Conservation (phyloP, 53 echinoderm and acorn worm genomes). For the Crossaster papposus region DNA sequence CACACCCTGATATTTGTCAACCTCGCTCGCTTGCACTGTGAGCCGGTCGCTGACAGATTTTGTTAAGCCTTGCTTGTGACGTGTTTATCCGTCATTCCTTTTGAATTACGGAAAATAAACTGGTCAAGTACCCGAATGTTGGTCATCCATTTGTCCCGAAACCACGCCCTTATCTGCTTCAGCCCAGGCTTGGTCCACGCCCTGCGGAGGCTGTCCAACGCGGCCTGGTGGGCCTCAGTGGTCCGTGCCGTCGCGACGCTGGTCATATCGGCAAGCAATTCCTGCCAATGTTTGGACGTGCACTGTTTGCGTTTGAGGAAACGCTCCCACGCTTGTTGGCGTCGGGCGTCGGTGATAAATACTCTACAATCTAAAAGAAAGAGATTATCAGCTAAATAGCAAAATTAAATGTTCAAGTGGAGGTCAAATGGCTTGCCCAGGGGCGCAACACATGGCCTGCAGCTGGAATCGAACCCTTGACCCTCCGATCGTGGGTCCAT, state of each 20-base stretch:
- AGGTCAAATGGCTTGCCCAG: no score
- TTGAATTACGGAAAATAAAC: no score
- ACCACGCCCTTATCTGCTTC: conserved; percentile 26
- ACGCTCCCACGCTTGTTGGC: conserved; percentile 35
- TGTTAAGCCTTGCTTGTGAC: no score
- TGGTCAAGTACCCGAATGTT: conserved; percentile 24
- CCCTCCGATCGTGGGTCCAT: no score
- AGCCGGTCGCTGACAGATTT: no score
- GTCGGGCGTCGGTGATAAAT: conserved; percentile 21
- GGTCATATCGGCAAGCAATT: neutral
- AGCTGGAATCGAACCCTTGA: no score
- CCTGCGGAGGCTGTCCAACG: conserved; percentile 7
- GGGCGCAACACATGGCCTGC: no score
- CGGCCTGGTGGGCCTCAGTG: conserved; percentile 14
- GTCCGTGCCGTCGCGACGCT: conserved; percentile 14
- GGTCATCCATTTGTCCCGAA: conserved; percentile 24
- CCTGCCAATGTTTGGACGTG: neutral
- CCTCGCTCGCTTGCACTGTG: no score
- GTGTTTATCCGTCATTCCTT: no score
- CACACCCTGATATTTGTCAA: no score
- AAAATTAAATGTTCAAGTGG: neutral
- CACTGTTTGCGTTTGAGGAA: conserved; percentile 17
- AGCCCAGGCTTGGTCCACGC: conserved; percentile 7
- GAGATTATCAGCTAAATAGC: neutral
- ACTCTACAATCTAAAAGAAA: conserved; percentile 18